Evolutionary conservation across 1,140 invertebrate species (phyloP).

Genomic region (Solenopsis invicta): DNA sequence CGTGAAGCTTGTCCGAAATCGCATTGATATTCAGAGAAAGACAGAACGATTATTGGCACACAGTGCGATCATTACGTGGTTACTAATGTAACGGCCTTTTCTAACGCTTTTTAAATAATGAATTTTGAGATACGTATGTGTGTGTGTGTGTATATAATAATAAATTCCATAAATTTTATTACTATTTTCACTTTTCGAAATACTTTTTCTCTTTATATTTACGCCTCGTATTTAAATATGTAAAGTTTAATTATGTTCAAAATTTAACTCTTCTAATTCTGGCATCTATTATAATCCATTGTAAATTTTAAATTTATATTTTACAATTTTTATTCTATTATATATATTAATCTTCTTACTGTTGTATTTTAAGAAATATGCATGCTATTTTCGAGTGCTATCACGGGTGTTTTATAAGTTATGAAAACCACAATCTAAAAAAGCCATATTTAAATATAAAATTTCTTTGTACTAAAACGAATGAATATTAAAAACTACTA

Average conservation of each 20-base stretch:
- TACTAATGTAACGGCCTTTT: background rate
- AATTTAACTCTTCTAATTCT: slow-evolving; percentile 10
- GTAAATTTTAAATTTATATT: background rate
- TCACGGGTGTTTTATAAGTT: background rate
- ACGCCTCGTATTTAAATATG: background rate
- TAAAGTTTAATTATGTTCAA: background rate
- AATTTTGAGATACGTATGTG: background rate
- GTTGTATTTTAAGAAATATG: background rate
- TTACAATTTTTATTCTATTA: background rate
- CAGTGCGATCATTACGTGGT: background rate
- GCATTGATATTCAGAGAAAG: slow-evolving; percentile 5
- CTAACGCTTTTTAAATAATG: background rate
- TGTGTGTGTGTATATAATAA: background rate
- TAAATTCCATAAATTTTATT: background rate
- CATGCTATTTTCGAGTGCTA: too few species aligned
- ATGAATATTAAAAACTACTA: background rate
- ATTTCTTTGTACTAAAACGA: background rate
- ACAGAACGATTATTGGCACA: background rate
- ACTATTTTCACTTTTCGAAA: too few species aligned
- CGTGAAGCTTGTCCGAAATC: slow-evolving; percentile 43
- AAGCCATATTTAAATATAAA: background rate
- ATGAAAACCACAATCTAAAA: background rate
- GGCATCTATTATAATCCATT: background rate
- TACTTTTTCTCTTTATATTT: background rate
- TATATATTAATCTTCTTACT: background rate